A percentile compares a stretch with the other conserved stretches of the same genome.
Evolutionary conservation across 2,888 invertebrate species (phyloP).

Genomic region (Plebejus anna): DNA sequence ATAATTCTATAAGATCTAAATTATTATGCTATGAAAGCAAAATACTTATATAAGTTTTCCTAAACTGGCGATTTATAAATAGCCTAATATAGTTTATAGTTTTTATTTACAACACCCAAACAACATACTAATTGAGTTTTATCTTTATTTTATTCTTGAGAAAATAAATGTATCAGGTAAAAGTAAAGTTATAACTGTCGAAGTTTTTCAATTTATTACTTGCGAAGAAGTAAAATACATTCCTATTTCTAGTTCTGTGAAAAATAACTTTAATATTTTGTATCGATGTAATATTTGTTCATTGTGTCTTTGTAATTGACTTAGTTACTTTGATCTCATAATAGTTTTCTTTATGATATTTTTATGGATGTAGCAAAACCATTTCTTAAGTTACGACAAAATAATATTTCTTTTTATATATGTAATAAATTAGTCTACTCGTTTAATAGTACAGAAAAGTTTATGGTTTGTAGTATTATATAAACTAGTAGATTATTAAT

Average conservation of each 20-base stretch:
- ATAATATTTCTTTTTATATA: neutral
- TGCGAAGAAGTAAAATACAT: slow-evolving; percentile 11
- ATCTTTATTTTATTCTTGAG: slow-evolving; percentile 15
- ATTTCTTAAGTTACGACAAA: neutral
- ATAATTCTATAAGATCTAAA: too few relatives aligned
- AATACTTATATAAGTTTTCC: too few relatives aligned
- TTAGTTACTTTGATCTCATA: slow-evolving; percentile 5
- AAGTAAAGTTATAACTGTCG: slow-evolving; percentile 27
- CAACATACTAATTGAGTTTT: slow-evolving; percentile 11
- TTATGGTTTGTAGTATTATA: too few relatives aligned
- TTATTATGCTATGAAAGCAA: too few relatives aligned
- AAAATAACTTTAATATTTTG: slow-evolving; percentile 13
- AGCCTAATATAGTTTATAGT: neutral
- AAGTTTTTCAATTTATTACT: slow-evolving; percentile 29
- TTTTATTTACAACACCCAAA: neutral
- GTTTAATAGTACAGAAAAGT: too few relatives aligned
- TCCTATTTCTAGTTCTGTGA: slow-evolving; percentile 17
- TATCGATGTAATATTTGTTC: slow-evolving; percentile 13
- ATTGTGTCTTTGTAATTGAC: slow-evolving; percentile 9
- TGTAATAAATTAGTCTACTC: too few relatives aligned
- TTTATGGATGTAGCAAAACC: too few relatives aligned
- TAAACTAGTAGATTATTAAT: too few relatives aligned
- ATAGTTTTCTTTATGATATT: slow-evolving; percentile 22
- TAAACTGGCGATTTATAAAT: too few relatives aligned
- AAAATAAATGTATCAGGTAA: slow-evolving; percentile 25